phyloP scores from a whole-genome alignment of 92 coral and sea anemone genomes.

The Isaurus tuberculatus region DNA sequence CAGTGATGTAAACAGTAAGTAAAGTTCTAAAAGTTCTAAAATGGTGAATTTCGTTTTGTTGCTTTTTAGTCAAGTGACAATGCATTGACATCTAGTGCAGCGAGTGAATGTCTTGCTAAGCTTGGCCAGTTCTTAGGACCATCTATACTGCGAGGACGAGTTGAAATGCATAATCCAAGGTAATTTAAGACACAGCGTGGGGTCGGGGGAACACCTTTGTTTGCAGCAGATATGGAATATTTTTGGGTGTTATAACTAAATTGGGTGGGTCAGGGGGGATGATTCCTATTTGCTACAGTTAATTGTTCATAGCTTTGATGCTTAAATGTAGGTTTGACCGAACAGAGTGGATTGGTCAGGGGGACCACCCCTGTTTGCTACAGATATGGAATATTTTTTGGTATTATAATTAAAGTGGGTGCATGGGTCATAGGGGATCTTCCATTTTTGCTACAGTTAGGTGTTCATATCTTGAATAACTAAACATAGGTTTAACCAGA shows the following conservation, averaged over 20 bases:
- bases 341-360: not conserved
- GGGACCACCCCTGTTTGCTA: not conserved
- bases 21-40: not conserved
- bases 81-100: slow-evolving; percentile 92
- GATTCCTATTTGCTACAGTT: too few species aligned
- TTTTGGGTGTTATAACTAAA: too few species aligned
- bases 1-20: too few species aligned
- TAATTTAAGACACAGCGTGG: slow-evolving; percentile 18
- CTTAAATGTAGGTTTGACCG: too few species aligned
- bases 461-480: too few species aligned
- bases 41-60: not conserved
- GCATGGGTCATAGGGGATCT: too few species aligned
- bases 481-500: not conserved
- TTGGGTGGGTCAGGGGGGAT: too few species aligned
- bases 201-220: not conserved
- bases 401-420: too few species aligned
- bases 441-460: too few species aligned
- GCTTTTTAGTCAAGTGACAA: slow-evolving; percentile 82
- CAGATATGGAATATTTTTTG: too few species aligned
- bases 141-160: slow-evolving; percentile 92
- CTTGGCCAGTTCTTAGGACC: slow-evolving; percentile 85
- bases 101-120: slow-evolving; percentile 81
- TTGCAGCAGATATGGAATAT: too few species aligned
- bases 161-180: slow-evolving; percentile 95
- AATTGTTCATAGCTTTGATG: not conserved